Percentiles rank a stretch among this genome's conserved stretches.
phyloP scores from a whole-genome alignment of 2,113 vertebrate species.

The Bos javanicus region DNA sequence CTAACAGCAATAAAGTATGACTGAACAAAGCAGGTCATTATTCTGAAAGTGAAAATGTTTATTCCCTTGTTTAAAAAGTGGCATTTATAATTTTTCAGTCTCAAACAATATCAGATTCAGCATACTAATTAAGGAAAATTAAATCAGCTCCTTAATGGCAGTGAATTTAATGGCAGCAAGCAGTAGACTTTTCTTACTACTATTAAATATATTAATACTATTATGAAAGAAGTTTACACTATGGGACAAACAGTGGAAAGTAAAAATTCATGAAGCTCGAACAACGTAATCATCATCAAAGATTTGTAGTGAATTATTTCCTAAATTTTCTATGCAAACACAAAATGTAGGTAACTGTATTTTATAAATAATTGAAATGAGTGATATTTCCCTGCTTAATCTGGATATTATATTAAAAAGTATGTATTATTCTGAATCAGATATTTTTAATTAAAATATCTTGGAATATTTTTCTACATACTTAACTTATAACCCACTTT shows the following conservation, averaged over 20 bases:
- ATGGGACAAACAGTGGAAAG: background rate
- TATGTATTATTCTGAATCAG: background rate
- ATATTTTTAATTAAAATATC: background rate
- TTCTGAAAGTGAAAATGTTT: slow-evolving; percentile 29
- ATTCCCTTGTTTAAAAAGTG: background rate
- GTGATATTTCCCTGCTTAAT: background rate
- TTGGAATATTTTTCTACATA: background rate
- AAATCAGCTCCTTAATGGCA: slow-evolving; percentile 27
- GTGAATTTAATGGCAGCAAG: background rate
- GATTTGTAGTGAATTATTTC: background rate
- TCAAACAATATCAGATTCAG: slow-evolving; percentile 17
- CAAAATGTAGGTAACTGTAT: background rate
- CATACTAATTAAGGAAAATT: slow-evolving; percentile 41
- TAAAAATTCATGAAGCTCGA: background rate
- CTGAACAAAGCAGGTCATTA: slow-evolving; percentile 45
- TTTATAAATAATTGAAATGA: background rate
- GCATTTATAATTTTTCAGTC: slow-evolving; percentile 38
- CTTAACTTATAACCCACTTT: background rate
- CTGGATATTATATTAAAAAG: background rate
- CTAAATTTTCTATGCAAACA: background rate
- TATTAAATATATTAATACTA: background rate
- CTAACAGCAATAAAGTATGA: slow-evolving; percentile 24
- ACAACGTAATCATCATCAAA: background rate
- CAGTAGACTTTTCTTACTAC: background rate
- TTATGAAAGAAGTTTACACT: background rate